Percentiles rank a stretch among this genome's conserved stretches.
phyloP scores from a whole-genome alignment of 2,113 vertebrate genomes.

The Maccullochella peelii region DNA sequence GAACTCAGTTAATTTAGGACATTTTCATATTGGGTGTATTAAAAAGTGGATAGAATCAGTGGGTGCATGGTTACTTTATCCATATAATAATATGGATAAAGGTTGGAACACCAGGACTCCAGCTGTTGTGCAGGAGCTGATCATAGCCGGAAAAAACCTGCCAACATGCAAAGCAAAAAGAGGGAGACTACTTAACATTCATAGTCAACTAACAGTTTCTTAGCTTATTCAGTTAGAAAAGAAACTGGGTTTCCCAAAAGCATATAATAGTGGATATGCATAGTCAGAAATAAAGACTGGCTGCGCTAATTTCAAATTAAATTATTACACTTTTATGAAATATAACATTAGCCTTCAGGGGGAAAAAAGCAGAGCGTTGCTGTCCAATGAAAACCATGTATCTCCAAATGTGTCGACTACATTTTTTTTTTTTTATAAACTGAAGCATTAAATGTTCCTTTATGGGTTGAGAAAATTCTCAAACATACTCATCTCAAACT shows the following conservation, averaged over 20 bases:
- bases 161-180: not conserved
- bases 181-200: not conserved
- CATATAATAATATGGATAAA: constrained; percentile 1
- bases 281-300: not conserved
- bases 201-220: not conserved
- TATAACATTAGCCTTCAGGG: not conserved
- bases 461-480: not conserved
- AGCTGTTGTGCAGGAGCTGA: not conserved
- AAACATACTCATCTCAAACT: not conserved
- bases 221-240: no score
- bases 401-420: no score
- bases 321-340: not conserved
- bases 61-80: not conserved
- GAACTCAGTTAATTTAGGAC: not conserved
- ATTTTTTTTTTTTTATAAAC: not conserved
- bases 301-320: not conserved
- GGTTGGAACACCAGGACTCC: not conserved
- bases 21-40: not conserved
- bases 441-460: not conserved
- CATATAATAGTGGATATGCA: not conserved
- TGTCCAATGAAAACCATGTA: not conserved
- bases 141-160: not conserved
- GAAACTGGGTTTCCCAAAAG: not conserved
- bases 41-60: not conserved
- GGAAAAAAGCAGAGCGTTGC: not conserved